phyloP scores from a whole-genome alignment of 2,888 invertebrate genomes.

The Trissolcus japonicus region DNA sequence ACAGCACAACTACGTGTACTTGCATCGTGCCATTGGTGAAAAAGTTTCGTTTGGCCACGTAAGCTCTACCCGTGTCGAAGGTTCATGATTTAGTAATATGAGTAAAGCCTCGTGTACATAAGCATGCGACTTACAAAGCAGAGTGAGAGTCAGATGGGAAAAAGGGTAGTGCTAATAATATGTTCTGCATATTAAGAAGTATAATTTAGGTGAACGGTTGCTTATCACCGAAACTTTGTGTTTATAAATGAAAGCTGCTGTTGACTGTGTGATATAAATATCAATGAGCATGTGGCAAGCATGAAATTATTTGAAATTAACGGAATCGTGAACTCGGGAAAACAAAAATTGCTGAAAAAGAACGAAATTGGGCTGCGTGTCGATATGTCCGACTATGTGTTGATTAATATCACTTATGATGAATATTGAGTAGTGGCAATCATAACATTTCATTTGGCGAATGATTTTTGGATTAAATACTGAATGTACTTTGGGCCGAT shows the following conservation, averaged over 20 bases:
- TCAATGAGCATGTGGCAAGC: neutral
- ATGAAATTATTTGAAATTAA: too few species aligned
- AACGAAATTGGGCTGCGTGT: neutral
- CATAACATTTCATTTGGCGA: neutral
- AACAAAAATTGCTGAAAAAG: neutral
- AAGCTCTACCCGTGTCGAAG: slow-evolving; percentile 54
- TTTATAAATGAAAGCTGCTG: slow-evolving; percentile 37
- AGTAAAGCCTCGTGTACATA: slow-evolving; percentile 57
- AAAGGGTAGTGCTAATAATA: slow-evolving; percentile 38
- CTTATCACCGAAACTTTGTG: slow-evolving; percentile 37
- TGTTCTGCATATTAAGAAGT: slow-evolving; percentile 41
- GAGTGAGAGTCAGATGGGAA: slow-evolving; percentile 31
- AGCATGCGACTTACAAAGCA: slow-evolving; percentile 58
- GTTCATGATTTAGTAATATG: slow-evolving; percentile 61
- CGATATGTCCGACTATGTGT: neutral
- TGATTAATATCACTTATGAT: neutral
- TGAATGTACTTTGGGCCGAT: too few species aligned
- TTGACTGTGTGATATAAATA: slow-evolving; percentile 2
- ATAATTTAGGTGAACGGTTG: slow-evolving; percentile 51
- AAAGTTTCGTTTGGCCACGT: slow-evolving; percentile 58
- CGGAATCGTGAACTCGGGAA: too few species aligned
- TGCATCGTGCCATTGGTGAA: slow-evolving; percentile 42
- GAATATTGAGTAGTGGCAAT: neutral
- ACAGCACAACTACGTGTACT: slow-evolving; percentile 31
- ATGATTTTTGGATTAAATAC: too few species aligned